Conservation (phyloP, 2,888 invertebrate genomes). For the Flexamia atlantica region DNA sequence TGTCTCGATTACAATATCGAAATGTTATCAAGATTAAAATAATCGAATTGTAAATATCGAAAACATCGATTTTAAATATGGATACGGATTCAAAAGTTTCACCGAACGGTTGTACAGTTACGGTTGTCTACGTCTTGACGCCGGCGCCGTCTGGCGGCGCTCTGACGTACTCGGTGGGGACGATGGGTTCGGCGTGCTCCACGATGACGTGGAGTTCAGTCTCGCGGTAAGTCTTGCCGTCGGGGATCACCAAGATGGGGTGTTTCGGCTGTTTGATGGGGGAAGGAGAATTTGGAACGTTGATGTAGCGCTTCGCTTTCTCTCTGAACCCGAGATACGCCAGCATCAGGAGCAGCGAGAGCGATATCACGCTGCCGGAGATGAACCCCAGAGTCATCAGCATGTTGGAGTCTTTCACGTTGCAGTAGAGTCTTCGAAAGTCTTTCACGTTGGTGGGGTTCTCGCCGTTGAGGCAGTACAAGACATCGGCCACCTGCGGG, state of each 20-base stretch:
- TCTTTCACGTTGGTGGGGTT: not conserved
- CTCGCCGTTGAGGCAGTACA: conserved; percentile 65
- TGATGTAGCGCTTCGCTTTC: conserved; percentile 66
- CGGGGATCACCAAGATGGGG: conserved; percentile 83
- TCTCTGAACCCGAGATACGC: conserved; percentile 36
- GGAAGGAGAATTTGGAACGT: conserved; percentile 68
- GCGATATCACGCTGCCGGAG: conserved; percentile 43
- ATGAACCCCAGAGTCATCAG: conserved; percentile 46
- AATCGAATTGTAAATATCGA: too few species aligned
- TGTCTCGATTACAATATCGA: too few species aligned
- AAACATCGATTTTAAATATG: too few species aligned
- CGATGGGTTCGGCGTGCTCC: conserved; percentile 85
- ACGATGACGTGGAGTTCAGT: conserved; percentile 92
- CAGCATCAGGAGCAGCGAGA: conserved; percentile 34
- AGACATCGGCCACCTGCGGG: conserved; percentile 64
- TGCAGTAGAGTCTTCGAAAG: conserved; percentile 56
- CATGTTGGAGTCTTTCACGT: conserved; percentile 28
- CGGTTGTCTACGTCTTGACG: not conserved
- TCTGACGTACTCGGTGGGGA: conserved; percentile 60
- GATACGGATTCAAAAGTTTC: too few species aligned
- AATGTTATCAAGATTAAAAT: too few species aligned
- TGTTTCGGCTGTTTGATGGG: conserved; percentile 63
- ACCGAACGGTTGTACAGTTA: too few species aligned
- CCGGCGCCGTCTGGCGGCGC: conserved; percentile 11
- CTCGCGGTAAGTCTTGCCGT: conserved; percentile 89